Evolutionary conservation across 2,888 invertebrate species (phyloP).

Genomic region (Diploptera punctata): DNA sequence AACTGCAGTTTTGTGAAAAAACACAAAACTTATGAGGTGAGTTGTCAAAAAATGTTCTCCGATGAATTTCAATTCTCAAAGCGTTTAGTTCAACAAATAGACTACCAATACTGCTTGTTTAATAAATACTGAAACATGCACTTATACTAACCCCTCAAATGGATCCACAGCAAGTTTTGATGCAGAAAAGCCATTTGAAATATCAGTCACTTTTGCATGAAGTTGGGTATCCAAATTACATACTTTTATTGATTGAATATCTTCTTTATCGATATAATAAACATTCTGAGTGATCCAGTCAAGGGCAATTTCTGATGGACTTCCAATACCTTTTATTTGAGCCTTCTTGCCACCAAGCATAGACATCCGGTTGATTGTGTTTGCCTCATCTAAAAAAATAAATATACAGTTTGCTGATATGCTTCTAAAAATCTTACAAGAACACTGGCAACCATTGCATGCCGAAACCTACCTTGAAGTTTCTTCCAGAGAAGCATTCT

Average conservation of each 20-base stretch:
- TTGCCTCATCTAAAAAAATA: constrained; percentile 25
- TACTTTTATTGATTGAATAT: constrained; percentile 48
- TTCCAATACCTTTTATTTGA: constrained; percentile 56
- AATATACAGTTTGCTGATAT: too few species aligned
- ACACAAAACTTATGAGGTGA: too few species aligned
- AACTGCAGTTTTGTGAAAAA: too few species aligned
- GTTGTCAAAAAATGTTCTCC: too few species aligned
- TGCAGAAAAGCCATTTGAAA: constrained; percentile 60
- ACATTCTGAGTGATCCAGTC: constrained; percentile 79
- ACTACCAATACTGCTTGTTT: background rate
- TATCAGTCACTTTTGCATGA: constrained; percentile 63
- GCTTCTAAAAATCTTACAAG: too few species aligned
- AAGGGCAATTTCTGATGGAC: constrained; percentile 65
- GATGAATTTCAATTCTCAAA: background rate
- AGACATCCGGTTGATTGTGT: constrained; percentile 49
- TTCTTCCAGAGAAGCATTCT: too few species aligned
- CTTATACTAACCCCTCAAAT: constrained; percentile 46
- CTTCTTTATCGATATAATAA: constrained; percentile 65
- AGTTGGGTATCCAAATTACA: constrained; percentile 63
- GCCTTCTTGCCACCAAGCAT: constrained; percentile 52
- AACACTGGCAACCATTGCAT: too few species aligned
- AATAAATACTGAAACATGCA: too few species aligned
- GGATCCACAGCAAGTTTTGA: constrained; percentile 71
- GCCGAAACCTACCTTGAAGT: too few species aligned
- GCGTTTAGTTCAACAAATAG: background rate